These are phyloP conservation scores for Hafferia zeledoni DNA, from an alignment of 2,797 vertebrate genomes.

Conservation along the genomic window DNA sequence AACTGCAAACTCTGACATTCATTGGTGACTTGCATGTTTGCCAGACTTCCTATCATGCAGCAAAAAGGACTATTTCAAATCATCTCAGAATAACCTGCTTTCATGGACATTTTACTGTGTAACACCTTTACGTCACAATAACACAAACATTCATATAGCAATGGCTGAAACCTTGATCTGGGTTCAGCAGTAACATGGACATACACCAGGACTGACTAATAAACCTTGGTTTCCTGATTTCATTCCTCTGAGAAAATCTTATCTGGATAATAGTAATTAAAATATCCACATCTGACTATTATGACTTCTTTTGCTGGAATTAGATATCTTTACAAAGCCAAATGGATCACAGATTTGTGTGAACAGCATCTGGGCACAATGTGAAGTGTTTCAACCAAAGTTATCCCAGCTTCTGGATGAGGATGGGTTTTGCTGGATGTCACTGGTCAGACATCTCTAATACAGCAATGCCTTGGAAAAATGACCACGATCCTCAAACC, in stretches of 20 bases:
- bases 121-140: background rate
- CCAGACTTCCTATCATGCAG: background rate
- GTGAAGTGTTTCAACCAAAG: background rate
- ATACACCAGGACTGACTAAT: conserved; percentile 8
- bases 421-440: background rate
- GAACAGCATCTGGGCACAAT: background rate
- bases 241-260: conserved; percentile 18
- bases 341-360: background rate
- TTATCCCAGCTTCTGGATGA: background rate
- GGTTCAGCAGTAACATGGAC: conserved; percentile 27
- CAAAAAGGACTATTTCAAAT: background rate
- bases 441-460: background rate
- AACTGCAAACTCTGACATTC: background rate
- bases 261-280: background rate
- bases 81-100: background rate
- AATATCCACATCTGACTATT: background rate
- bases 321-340: background rate
- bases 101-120: background rate
- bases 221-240: conserved; percentile 45
- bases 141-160: background rate
- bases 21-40: background rate
- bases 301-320: background rate
- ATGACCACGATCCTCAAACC: fast-evolving
- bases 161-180: background rate
- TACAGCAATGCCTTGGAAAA: fast-evolving